Evolutionary conservation across 2,797 vertebrate species (phyloP), one percentile per base, ranked within the genome.

Genomic region (Simalia tracyae): DNA sequence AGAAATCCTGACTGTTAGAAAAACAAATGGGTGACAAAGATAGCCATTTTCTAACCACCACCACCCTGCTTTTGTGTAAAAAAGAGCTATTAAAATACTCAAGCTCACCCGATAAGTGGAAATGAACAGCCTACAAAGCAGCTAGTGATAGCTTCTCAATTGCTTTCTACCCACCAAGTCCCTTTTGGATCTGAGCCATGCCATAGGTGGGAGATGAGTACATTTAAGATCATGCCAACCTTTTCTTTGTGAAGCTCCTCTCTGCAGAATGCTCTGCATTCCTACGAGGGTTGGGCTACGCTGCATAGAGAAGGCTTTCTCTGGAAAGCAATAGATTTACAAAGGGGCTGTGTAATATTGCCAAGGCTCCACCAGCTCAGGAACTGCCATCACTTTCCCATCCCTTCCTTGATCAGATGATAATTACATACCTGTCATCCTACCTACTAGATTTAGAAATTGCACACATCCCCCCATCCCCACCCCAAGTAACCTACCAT

Each of bases 381-480:
- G 87, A 96, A 61, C 91, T 57, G 1, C 64, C 95, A 88, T 95
- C 42, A 90, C 84, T 89, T 97, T 96, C 96, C 96, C 95, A 96
- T 97, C 96, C 97, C 94, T 97, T 92, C 95, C 46, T 93, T 95
- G 90, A 96, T 93, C 89, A 84, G 92, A 96, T 95, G 91, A 84
- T 98, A 98, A 98, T 98, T 98, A 97, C 50, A 98, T 92, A 96
- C 94, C 96, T 98, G 97, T 98, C 98, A 98, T 89, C 94, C 92
- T 96, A 95, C 92, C 92, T 96, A 93, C 96, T 97, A 93, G 95
- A 97, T 97, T 97, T 96, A 97, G 96, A 95, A 94, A 87, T 94
- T 96, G 93, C 95, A 96, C 94, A 91, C 95, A 97, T 96, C 92
- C 94, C 60, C 28, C 93, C 95, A 14, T n/a, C 0, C 9, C 76